Conservation (phyloP, 2,888 invertebrate species). For the Drosophila borborema region DNA sequence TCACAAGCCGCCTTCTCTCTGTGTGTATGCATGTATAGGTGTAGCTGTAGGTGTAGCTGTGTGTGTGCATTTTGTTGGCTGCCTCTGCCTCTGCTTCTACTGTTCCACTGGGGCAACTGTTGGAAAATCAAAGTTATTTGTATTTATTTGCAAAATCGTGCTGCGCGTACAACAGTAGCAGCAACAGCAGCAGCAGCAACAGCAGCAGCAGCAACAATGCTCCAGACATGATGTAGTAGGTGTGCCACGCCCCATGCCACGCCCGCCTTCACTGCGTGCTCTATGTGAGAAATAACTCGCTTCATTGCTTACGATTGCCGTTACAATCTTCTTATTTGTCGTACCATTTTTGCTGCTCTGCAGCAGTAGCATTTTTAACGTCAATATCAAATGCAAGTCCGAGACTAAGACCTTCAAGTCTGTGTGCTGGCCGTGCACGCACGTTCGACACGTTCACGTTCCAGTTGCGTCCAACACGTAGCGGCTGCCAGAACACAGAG, state of each 20-base stretch:
- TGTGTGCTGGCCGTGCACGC: slow-evolving; percentile 55
- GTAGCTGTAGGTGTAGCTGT: slow-evolving; percentile 7
- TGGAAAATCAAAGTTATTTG: slow-evolving; percentile 79
- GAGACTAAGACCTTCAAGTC: slow-evolving; percentile 34
- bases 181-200: slow-evolving; percentile 37
- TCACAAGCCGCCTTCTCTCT: slow-evolving; percentile 62
- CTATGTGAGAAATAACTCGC: slow-evolving; percentile 54
- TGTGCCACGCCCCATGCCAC: slow-evolving; percentile 8
- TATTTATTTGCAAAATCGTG: slow-evolving; percentile 80
- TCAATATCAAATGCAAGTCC: slow-evolving; percentile 70
- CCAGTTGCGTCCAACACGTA: slow-evolving; percentile 43
- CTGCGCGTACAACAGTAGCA: slow-evolving; percentile 67
- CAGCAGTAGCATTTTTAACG: slow-evolving; percentile 64
- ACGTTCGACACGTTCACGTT: slow-evolving; percentile 66
- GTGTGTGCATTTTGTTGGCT: slow-evolving; percentile 37
- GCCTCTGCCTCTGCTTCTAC: slow-evolving; percentile 25
- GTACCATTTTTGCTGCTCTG: slow-evolving; percentile 39
- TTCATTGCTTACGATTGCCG: slow-evolving; percentile 71
- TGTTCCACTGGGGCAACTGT: slow-evolving; percentile 48
- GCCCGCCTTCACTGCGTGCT: neutral
- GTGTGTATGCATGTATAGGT: neutral
- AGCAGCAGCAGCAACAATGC: slow-evolving; percentile 43
- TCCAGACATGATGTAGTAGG: slow-evolving; percentile 49
- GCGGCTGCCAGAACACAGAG: slow-evolving; percentile 18
- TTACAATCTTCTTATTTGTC: slow-evolving; percentile 71